These are phyloP conservation scores for Labeo catla DNA, from an alignment of 2,113 vertebrate genomes.

Conservation along the genomic window DNA sequence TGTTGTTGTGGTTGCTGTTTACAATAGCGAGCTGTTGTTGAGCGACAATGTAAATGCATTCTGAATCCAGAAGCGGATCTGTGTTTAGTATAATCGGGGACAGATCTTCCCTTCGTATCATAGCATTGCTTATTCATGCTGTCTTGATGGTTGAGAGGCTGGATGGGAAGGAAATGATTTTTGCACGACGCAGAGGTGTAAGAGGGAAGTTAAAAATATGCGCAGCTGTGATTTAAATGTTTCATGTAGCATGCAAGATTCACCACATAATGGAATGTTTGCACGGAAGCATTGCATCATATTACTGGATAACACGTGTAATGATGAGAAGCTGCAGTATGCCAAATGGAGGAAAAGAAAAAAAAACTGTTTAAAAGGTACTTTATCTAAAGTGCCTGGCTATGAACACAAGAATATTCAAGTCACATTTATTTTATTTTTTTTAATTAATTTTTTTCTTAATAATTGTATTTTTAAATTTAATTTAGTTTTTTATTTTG, in stretches of 20 bases:
- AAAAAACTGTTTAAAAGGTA: neutral
- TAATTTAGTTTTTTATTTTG: no score
- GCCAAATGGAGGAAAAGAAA: no score
- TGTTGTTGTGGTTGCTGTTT: neutral
- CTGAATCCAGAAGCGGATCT: neutral
- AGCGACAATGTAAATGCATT: neutral
- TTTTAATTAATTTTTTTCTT: no score
- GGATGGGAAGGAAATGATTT: conserved; percentile 11
- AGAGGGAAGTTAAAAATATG: neutral
- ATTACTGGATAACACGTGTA: neutral
- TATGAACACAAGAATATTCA: no score
- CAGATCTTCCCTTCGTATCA: neutral
- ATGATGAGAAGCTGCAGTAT: neutral
- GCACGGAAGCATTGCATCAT: conserved; percentile 13
- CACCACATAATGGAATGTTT: conserved; percentile 6
- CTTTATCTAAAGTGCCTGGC: neutral
- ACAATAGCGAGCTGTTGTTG: neutral
- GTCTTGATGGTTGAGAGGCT: conserved; percentile 1
- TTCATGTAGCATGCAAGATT: conserved; percentile 23
- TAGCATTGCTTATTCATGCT: conserved; percentile 24
- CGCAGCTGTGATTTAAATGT: conserved; percentile 3
- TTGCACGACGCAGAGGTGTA: neutral
- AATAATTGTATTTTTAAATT: no score
- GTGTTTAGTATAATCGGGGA: neutral
- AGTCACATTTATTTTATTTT: no score